These are phyloP conservation scores for Gonatopus flavifemur DNA, from an alignment of 1,140 invertebrate species.

Conservation along the genomic window DNA sequence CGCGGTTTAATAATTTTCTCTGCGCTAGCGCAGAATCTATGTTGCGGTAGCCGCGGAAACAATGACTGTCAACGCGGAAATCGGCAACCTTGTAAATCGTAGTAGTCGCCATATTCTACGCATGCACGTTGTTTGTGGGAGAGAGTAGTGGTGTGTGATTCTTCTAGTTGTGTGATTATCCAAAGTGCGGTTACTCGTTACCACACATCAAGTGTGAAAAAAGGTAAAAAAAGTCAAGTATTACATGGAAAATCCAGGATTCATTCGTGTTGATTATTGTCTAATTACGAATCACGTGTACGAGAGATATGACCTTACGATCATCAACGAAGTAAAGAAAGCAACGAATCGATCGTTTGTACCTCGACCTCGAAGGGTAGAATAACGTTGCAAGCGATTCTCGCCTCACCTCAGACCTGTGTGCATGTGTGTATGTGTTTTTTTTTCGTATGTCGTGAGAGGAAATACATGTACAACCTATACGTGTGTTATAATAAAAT, in stretches of 20 bases:
- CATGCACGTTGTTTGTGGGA: conserved; percentile 31
- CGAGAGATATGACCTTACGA: not conserved
- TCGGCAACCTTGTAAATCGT: conserved; percentile 27
- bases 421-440: too few species aligned
- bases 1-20: too few species aligned
- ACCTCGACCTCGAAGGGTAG: not conserved
- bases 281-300: not conserved
- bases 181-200: not conserved
- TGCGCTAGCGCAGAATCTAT: conserved; percentile 35
- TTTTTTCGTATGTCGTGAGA: too few species aligned
- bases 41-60: conserved; percentile 25
- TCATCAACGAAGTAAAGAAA: too few species aligned
- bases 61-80: conserved; percentile 41
- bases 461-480: too few species aligned
- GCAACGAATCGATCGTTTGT: not conserved
- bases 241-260: not conserved
- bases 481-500: too few species aligned
- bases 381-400: too few species aligned
- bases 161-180: conserved; percentile 13
- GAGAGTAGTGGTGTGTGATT: conserved; percentile 21
- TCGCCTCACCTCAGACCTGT: too few species aligned
- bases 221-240: conserved; percentile 32
- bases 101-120: conserved; percentile 41
- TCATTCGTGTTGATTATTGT: too few species aligned
- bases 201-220: conserved; percentile 18